Percentiles rank a stretch among this genome's conserved stretches.
Conservation (phyloP, 2,113 vertebrate species). For the Platichthys stellatus region DNA sequence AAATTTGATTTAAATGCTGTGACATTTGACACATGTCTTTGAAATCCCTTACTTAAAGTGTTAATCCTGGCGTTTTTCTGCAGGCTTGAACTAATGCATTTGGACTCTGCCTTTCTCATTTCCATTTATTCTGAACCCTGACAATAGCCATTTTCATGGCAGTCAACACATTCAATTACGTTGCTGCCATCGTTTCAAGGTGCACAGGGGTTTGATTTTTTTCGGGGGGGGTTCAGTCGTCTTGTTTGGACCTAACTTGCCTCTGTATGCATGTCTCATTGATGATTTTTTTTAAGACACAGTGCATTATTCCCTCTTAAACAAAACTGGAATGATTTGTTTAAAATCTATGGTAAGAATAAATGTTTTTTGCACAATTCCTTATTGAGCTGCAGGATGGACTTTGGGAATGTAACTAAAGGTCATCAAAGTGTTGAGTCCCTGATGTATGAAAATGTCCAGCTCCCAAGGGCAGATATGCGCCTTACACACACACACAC, state of each 20-base stretch:
- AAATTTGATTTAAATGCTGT: constrained; percentile 25
- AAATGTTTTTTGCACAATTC: background rate
- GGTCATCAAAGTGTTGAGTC: no score
- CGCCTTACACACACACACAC: no score
- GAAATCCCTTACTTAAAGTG: constrained; percentile 37
- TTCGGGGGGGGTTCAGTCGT: background rate
- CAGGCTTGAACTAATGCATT: background rate
- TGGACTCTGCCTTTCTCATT: background rate
- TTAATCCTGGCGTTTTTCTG: constrained; percentile 5
- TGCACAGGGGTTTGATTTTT: background rate
- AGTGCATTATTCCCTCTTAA: no score
- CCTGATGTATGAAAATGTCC: no score
- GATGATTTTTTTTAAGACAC: background rate
- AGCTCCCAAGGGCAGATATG: no score
- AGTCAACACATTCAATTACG: constrained; percentile 6
- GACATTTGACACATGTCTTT: constrained; percentile 28
- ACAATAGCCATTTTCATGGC: background rate
- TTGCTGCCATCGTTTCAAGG: background rate
- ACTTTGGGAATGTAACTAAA: no score
- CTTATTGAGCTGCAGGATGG: background rate
- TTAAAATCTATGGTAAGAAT: background rate
- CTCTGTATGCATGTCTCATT: background rate
- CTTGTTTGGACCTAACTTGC: no score
- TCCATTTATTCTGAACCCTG: background rate
- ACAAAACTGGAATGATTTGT: no score